Conservation (phyloP, 2,797 vertebrate species). For the Chelmon rostratus region DNA sequence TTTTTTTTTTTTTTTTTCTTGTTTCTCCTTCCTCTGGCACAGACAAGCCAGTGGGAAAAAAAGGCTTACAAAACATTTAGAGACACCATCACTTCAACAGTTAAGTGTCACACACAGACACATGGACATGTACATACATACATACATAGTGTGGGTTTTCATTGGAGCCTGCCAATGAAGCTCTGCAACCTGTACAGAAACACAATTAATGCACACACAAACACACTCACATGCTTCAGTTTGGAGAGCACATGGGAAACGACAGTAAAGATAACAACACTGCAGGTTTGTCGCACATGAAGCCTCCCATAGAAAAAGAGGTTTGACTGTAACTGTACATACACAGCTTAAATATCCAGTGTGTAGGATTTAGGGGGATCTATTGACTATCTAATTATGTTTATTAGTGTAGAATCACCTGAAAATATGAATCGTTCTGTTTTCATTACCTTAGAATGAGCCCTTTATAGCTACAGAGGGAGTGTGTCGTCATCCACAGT, state of each 20-base stretch:
- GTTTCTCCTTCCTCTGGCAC: constrained; percentile 66
- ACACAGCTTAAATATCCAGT: constrained; percentile 4
- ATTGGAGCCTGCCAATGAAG: constrained; percentile 88
- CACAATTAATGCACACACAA: constrained; percentile 50
- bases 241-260: constrained; percentile 69
- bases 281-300: constrained; percentile 34
- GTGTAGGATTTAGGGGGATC: too few species aligned
- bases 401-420: too few species aligned
- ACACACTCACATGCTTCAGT: constrained; percentile 13
- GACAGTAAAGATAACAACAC: constrained; percentile 59
- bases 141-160: constrained; percentile 70
- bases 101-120: constrained; percentile 46
- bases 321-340: constrained; percentile 48
- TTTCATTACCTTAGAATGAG: too few species aligned
- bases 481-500: too few species aligned
- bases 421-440: too few species aligned
- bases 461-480: too few species aligned
- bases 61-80: constrained; percentile 70
- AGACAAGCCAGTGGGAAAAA: constrained; percentile 42
- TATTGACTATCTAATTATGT: too few species aligned
- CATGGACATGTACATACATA: constrained; percentile 36
- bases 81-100: constrained; percentile 52
- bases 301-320: constrained; percentile 51
- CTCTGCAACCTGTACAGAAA: constrained; percentile 88
- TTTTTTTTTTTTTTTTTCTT: constrained; percentile 33